A percentile compares a stretch with the other conserved stretches of the same genome.
Conservation (phyloP, 2,113 vertebrate species). For the Solenodon paradoxus region DNA sequence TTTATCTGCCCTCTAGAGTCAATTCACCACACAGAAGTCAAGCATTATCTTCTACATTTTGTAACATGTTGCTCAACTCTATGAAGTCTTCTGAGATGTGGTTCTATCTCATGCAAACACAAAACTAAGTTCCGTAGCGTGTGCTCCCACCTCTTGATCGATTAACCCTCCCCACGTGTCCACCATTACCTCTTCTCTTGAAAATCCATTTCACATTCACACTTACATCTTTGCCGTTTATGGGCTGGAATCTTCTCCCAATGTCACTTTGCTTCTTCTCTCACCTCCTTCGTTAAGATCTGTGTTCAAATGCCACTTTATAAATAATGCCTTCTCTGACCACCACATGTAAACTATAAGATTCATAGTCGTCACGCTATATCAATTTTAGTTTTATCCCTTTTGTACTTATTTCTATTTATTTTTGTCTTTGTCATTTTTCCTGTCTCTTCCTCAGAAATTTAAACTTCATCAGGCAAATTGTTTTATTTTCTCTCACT, state of each 20-base stretch:
- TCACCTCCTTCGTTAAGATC: background rate
- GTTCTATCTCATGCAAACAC: background rate
- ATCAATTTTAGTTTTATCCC: too few species aligned
- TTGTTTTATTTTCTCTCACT: background rate
- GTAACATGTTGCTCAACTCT: background rate
- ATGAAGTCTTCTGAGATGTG: background rate
- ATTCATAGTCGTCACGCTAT: too few species aligned
- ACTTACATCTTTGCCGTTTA: background rate
- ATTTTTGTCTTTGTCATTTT: too few species aligned
- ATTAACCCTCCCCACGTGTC: background rate
- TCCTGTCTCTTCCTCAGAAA: background rate
- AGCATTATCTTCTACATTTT: background rate
- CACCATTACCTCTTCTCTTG: background rate
- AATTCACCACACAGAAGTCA: background rate
- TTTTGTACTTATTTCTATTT: background rate
- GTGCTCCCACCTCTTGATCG: background rate
- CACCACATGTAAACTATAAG: background rate
- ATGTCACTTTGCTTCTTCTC: background rate
- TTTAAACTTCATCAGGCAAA: background rate
- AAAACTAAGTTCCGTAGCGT: background rate
- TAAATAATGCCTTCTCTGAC: background rate
- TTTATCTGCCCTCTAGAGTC: background rate
- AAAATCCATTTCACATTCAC: background rate
- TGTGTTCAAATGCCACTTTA: background rate
- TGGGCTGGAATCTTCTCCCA: background rate